phyloP scores from a whole-genome alignment of 1,140 invertebrate species.

The Drepana arcuata region DNA sequence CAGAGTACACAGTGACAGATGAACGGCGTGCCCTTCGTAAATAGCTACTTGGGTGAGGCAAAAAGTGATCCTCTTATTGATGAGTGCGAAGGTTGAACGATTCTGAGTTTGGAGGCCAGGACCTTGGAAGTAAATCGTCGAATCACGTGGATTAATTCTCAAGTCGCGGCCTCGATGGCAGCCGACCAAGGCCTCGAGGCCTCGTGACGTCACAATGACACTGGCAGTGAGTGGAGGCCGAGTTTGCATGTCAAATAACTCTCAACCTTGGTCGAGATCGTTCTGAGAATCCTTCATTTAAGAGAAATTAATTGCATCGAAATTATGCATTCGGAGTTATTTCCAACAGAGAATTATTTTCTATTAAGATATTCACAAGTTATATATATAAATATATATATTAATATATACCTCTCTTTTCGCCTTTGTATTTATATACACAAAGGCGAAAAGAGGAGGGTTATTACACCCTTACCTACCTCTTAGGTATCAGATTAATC shows the following conservation, averaged over 20 bases:
- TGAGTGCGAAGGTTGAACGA: not conserved
- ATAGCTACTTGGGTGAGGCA: not conserved
- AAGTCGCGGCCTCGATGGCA: constrained; percentile 3
- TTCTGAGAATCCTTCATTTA: too few relatives aligned
- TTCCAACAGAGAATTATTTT: not conserved
- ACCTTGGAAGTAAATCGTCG: constrained; percentile 10
- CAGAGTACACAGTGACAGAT: too few relatives aligned
- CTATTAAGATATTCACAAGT: not conserved
- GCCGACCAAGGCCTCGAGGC: not conserved
- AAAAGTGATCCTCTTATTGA: not conserved
- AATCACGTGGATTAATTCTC: constrained; percentile 5
- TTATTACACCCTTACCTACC: too few relatives aligned
- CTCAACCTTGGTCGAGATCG: not conserved
- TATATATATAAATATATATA: not conserved
- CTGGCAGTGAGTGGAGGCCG: constrained; percentile 7
- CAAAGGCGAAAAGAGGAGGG: too few relatives aligned
- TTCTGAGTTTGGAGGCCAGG: constrained; percentile 6
- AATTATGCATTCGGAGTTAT: too few relatives aligned
- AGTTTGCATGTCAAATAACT: not conserved
- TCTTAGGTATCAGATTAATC: too few relatives aligned
- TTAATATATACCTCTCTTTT: not conserved
- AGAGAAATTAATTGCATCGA: too few relatives aligned
- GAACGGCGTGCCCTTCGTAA: too few relatives aligned
- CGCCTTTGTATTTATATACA: too few relatives aligned
- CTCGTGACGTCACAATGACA: constrained; percentile 11